These are phyloP conservation scores for Plagiodera versicolora DNA, from an alignment of 2,888 invertebrate species.

Conservation along the genomic window DNA sequence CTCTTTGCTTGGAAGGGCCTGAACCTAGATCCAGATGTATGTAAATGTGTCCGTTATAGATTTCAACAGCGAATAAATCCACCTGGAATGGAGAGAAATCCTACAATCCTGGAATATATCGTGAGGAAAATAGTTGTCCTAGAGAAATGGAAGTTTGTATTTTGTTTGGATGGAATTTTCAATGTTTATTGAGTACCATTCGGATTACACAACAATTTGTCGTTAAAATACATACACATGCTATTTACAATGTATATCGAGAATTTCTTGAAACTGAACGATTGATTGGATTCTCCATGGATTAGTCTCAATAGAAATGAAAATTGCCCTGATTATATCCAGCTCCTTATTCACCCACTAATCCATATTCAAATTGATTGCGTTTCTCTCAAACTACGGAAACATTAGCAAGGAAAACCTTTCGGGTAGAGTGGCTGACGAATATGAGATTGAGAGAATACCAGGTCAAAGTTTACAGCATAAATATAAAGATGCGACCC, in stretches of 20 bases:
- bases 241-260: too few species aligned
- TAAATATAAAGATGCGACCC: too few species aligned
- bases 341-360: not conserved
- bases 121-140: too few species aligned
- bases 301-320: not conserved
- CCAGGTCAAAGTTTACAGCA: too few species aligned
- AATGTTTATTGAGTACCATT: too few species aligned
- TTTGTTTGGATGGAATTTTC: too few species aligned
- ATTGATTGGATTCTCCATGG: too few species aligned
- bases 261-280: too few species aligned
- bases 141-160: too few species aligned
- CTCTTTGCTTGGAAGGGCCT: constrained; percentile 83
- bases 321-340: not conserved
- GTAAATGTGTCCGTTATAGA: constrained; percentile 91
- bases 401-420: constrained; percentile 7
- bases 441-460: not conserved
- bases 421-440: constrained; percentile 8
- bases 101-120: too few species aligned
- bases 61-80: constrained; percentile 92
- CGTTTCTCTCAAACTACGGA: not conserved
- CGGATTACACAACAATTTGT: too few species aligned
- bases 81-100: constrained; percentile 59
- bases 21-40: constrained; percentile 91
- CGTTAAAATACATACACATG: too few species aligned
- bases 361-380: constrained; percentile 9